A percentile compares a stretch with the other conserved stretches of the same genome.
Evolutionary conservation across 2,797 vertebrate genomes (phyloP).

Genomic region (Xyrichtys novacula): DNA sequence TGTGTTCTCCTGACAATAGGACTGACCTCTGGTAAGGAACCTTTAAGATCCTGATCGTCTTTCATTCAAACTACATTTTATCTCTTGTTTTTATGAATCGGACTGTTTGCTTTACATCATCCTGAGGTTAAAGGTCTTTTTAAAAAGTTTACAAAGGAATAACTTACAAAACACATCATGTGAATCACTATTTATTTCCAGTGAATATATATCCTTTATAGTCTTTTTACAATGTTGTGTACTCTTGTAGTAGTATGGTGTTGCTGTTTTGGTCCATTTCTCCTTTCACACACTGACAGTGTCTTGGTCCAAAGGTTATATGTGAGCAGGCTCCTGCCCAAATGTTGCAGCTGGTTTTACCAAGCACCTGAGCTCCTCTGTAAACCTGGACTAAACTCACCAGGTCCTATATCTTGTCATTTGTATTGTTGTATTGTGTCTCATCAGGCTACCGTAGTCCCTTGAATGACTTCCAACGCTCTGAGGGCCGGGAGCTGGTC

Average conservation of each 20-base stretch:
- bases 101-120: not conserved
- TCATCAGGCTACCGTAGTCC: constrained; percentile 87
- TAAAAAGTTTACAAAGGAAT: too few species aligned
- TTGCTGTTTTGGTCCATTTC: constrained; percentile 32
- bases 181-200: too few species aligned
- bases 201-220: not conserved
- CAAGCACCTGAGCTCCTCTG: constrained; percentile 11
- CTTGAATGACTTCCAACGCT: constrained; percentile 94
- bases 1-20: constrained; percentile 61
- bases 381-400: not conserved
- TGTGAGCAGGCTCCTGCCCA: constrained; percentile 72
- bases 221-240: not conserved
- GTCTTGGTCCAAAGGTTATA: constrained; percentile 83
- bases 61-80: not conserved
- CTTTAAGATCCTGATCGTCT: not conserved
- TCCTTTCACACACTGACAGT: constrained; percentile 40
- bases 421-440: constrained; percentile 31
- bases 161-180: not conserved
- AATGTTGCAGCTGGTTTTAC: constrained; percentile 58
- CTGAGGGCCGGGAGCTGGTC: constrained; percentile 88
- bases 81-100: not conserved
- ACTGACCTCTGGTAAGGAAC: constrained; percentile 68
- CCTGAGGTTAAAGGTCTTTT: not conserved
- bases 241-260: not conserved
- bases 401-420: too few species aligned